phyloP scores from a whole-genome alignment of 1,140 invertebrate genomes.

The Babylonia areolata region DNA sequence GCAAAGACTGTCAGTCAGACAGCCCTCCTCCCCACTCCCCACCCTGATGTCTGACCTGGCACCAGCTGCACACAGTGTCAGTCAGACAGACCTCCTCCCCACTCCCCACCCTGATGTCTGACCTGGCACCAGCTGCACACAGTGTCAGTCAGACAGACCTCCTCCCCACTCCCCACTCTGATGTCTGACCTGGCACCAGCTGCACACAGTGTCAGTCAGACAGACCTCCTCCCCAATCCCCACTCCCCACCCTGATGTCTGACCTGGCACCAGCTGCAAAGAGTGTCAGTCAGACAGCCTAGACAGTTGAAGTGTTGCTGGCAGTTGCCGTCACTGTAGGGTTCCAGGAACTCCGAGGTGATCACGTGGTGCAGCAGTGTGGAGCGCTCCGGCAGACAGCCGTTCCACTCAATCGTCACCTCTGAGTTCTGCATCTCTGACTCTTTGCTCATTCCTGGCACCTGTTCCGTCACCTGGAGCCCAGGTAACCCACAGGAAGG shows the following conservation, averaged over 20 bases:
- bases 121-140: too few species aligned
- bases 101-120: too few species aligned
- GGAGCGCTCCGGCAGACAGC: not conserved
- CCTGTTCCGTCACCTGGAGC: constrained; percentile 44
- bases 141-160: too few species aligned
- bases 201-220: constrained; percentile 87
- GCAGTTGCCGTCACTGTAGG: constrained; percentile 83
- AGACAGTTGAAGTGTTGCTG: constrained; percentile 88
- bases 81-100: too few species aligned
- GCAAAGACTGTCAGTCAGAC: too few species aligned
- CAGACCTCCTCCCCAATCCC: not conserved
- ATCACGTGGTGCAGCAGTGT: constrained; percentile 79
- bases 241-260: not conserved
- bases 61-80: too few species aligned
- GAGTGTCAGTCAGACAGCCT: constrained; percentile 90
- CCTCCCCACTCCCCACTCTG: too few species aligned
- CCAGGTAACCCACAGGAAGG: too few species aligned
- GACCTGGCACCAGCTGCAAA: constrained; percentile 91
- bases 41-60: too few species aligned
- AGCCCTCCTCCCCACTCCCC: too few species aligned
- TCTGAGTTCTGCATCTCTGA: constrained; percentile 14
- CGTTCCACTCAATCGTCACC: constrained; percentile 36
- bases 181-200: constrained; percentile 86
- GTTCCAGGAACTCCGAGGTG: constrained; percentile 92
- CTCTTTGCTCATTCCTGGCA: constrained; percentile 6